Percentiles rank a stretch among this genome's conserved stretches.
phyloP scores from a whole-genome alignment of 2,113 vertebrate genomes.

The Ophiodon elongatus region DNA sequence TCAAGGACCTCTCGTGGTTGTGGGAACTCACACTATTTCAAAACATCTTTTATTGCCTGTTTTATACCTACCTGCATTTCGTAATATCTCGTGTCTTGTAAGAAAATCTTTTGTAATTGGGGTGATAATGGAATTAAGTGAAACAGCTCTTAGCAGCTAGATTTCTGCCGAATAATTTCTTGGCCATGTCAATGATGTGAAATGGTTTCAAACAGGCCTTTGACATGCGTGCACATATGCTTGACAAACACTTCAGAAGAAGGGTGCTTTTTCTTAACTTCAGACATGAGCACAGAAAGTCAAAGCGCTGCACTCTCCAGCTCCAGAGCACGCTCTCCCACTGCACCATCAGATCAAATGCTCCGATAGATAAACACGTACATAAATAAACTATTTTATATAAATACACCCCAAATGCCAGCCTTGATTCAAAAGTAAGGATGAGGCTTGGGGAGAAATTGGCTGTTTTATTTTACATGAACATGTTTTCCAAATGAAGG shows the following conservation, averaged over 20 bases:
- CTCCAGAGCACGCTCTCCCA: background rate
- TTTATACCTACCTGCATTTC: no score
- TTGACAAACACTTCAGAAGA: background rate
- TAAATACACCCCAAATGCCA: background rate
- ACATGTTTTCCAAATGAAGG: conserved; percentile 17
- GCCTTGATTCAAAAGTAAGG: background rate
- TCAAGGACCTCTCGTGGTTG: background rate
- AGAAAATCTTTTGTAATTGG: background rate
- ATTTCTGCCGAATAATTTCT: background rate
- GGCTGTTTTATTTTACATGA: background rate
- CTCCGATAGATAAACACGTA: background rate
- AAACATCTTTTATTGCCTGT: no score
- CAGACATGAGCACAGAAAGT: background rate
- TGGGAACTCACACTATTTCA: no score
- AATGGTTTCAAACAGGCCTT: background rate
- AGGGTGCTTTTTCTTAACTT: conserved; percentile 9
- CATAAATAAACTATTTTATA: conserved; percentile 26
- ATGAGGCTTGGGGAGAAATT: background rate
- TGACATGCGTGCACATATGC: background rate
- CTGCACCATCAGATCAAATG: conserved; percentile 23
- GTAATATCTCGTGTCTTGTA: background rate
- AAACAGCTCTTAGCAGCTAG: background rate
- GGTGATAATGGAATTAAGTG: background rate
- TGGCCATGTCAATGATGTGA: background rate
- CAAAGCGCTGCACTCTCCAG: background rate